Base-by-base conservation (phyloP, 2,888 invertebrate species). In the Laspeyria flexula region DNA sequence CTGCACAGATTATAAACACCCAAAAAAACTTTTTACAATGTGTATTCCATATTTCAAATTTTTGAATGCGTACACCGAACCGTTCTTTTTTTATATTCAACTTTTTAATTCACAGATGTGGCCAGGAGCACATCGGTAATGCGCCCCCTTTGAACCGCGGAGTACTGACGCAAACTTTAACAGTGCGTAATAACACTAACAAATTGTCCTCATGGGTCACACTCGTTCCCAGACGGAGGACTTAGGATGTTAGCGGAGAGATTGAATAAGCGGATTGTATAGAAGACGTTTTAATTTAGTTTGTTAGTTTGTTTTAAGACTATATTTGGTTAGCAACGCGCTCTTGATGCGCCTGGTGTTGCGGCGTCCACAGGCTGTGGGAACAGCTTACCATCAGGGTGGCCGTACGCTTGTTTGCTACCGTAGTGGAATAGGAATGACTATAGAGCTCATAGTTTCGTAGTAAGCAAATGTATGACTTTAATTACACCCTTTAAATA, bases 161-260 rank as follows among this genome's bases (percentile, higher is more conserved):
- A 73, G 75, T 72, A 87, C 89, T 86, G 88, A 85, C 81, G 80
- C 77, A 71, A 77, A 79, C 80, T 77, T 77, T 86, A 88, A 88
- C 90, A 80, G 84, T 77, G 70, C 77, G 81, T 90, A 90, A 90
- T 90, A 81, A 83, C 83, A 78, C 80, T 79, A 77, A 83, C 89
- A 86, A 90, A 83, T 90, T 90, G 82, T 87, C 81, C 83, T 82
- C 84, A 73, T 79, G 85, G 86, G 85, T 83, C 85, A 83, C 71
- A 81, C 71, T 71, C 70, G 79, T 77, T 83, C 80, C 82, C 82
- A 81, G 85, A 77, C 71, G 44, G 65, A 77, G 81, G 75, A 75
- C 78, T 82, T 65, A 81, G 72, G 78, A 77, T 67, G 70, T 56
- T 60, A 81, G 83, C 81, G 74, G 77, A 81, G 86, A 81, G 81